Evolutionary conservation across 30 jellyfish, hydroid and myxozoan species (phyloP), one percentile per base, ranked within the genome.

Genomic region (Rhopilema esculentum): DNA sequence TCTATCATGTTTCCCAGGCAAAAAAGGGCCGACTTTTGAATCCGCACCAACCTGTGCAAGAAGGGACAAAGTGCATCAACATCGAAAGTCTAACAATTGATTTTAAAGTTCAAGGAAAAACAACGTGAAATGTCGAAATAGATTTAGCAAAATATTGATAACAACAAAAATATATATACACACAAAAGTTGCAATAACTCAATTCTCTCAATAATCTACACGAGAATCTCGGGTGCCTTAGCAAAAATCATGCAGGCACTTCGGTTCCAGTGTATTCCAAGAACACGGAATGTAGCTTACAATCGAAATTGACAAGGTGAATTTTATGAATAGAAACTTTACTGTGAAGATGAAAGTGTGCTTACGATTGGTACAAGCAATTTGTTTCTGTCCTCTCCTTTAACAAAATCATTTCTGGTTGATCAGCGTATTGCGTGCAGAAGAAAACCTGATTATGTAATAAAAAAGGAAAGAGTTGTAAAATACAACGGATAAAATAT

Each of bases 1-100:
- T 33, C 84, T 0, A 73, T 15, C 31, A 73, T 31, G 69, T 73
- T 73, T 16, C 84, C 26, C 23, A 73, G 24, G 30, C 84, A 73
- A 0, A 31, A 27, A 22, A 29, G 69, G 69, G 84, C 69, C 0
- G 84, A 73, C 51, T 33, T 73, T 33, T 73, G 84, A 1, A 73
- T 30, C 6, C 84, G 69, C 25, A 33, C 4, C 17, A 73, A 16
- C 22, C 84, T 73, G 32, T 4, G n/a, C 30, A 31, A 0, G n/a
- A 73, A 73, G 12, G 18, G 17, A n/a, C 4, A 24, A 6, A 19
- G 27, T 8, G 7, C 29, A 18, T n/a, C n/a, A n/a, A n/a, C n/a
- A n/a, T n/a, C n/a, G n/a, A n/a, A n/a, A n/a, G n/a, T n/a, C n/a
- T n/a, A n/a, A n/a, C n/a, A n/a, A n/a, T n/a, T n/a, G n/a, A n/a